These are phyloP conservation scores for Gymnocypris eckloni DNA, from an alignment of 2,797 vertebrate genomes.

Conservation along the genomic window DNA sequence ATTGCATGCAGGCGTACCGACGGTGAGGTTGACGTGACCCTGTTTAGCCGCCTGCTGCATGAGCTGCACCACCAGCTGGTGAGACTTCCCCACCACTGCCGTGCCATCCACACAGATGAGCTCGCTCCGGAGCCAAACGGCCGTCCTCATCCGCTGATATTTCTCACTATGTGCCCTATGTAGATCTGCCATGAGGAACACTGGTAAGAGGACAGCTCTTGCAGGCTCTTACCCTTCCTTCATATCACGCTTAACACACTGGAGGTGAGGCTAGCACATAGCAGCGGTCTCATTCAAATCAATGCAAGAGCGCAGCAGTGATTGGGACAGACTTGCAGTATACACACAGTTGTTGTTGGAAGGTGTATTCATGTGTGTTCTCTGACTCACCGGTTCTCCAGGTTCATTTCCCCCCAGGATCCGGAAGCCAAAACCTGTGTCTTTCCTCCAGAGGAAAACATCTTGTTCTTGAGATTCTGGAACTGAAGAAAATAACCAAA, in stretches of 20 bases:
- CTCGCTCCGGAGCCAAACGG: conserved; percentile 93
- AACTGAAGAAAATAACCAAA: conserved; percentile 74
- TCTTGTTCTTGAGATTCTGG: conserved; percentile 98
- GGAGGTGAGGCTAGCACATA: background rate
- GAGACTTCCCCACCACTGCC: conserved; percentile 96
- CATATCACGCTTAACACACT: background rate
- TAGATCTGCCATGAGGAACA: conserved; percentile 84
- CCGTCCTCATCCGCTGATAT: conserved; percentile 96
- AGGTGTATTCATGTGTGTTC: background rate
- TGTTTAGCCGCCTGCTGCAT: conserved; percentile 99
- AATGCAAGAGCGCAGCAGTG: background rate
- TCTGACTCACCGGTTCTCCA: conserved; percentile 92
- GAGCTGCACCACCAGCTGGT: conserved; percentile 98
- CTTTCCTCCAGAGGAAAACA: conserved; percentile 99
- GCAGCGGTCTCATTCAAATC: no score
- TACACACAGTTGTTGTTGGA: background rate
- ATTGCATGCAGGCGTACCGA: conserved; percentile 76
- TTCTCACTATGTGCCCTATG: conserved; percentile 98
- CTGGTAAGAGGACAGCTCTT: background rate
- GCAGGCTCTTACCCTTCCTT: background rate
- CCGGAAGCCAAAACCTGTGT: conserved; percentile 98
- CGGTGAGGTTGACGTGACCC: conserved; percentile 96
- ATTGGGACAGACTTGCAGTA: background rate
- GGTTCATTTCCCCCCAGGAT: conserved; percentile 98
- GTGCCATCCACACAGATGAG: conserved; percentile 98